Evolutionary conservation across 1,140 invertebrate genomes (phyloP), one percentile per base, ranked within the genome.

Genomic region (Dryas iulia): DNA sequence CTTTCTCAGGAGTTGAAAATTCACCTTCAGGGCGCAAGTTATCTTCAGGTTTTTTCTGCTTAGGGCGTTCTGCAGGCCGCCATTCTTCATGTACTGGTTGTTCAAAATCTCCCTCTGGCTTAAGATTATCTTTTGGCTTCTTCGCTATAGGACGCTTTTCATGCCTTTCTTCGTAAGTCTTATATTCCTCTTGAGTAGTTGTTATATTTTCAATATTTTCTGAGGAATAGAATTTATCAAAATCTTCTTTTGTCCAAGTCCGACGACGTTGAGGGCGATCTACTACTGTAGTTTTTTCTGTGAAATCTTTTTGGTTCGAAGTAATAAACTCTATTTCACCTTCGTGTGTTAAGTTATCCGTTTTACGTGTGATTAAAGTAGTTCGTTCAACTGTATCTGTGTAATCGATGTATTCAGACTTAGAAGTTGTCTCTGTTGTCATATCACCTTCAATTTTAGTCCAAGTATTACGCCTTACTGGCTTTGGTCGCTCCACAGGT

Each of bases 401-500:
- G 74, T 94, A 93, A 83, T 95, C 94, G 35, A 95, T 90, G 78
- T 93, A 96, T 85, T 96, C 95, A 3, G 93, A 92, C 83, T 93
- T 90, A 53, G 90, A 94, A 35, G 95, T 96, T 2, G 94, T 96
- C 77, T 95, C 94, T 59, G 94, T 93, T 28, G 76, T 93, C 85
- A 96, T 94, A 66, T 96, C 95, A 35, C 95, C 94, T 87, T 96
- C 96, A 33, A 95, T 87, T 88, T 96, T 96, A 0, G 95, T 97
- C 93, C 95, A 97, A 3, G 96, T 97, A 78, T 97, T 97, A 57
- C 96, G 94, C 74, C 96, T 92, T 59, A 96, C 94, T 52, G 95
- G 93, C 74, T 90, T 94, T 12, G 95, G 94, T 74, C 94, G 92
- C 84, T 96, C 95, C 21, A 92, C 92, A 67, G 93, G 87, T 83